phyloP scores from a whole-genome alignment of 2,797 vertebrate genomes.

The Chaetodon trifasciatus region DNA sequence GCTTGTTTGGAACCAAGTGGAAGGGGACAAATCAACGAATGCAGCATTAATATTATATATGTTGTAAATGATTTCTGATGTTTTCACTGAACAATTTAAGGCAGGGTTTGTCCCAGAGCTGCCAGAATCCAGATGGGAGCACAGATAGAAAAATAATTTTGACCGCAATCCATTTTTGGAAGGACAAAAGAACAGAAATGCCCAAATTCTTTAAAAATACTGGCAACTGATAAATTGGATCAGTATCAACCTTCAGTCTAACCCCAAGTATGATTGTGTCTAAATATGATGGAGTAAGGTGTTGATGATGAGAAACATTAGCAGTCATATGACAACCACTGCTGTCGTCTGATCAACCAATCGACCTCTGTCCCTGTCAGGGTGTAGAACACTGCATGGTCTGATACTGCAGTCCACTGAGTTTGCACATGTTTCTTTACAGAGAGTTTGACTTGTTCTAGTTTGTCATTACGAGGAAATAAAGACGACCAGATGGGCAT shows the following conservation, averaged over 20 bases:
- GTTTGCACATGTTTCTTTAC: conserved; percentile 32
- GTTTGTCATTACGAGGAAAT: conserved; percentile 12
- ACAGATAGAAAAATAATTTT: background rate
- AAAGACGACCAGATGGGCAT: conserved; percentile 18
- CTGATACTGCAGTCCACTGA: background rate
- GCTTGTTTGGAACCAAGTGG: background rate
- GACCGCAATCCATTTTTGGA: background rate
- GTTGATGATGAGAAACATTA: background rate
- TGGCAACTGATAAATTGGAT: background rate
- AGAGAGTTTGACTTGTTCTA: conserved; percentile 5
- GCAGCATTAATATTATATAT: background rate
- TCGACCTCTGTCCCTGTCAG: background rate
- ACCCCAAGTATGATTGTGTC: conserved; percentile 11
- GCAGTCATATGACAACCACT: background rate
- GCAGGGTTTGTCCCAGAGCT: background rate
- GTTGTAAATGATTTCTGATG: no score
- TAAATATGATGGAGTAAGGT: background rate
- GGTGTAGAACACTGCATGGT: background rate
- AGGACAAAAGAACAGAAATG: background rate
- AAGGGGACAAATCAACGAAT: background rate
- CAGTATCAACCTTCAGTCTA: conserved; percentile 21
- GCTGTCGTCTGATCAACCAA: background rate
- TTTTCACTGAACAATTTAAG: background rate
- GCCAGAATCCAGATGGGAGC: background rate
- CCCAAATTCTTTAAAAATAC: background rate